Evolutionary conservation across 2,797 vertebrate species (phyloP).

Genomic region (Sebastiscus albofasciatus): DNA sequence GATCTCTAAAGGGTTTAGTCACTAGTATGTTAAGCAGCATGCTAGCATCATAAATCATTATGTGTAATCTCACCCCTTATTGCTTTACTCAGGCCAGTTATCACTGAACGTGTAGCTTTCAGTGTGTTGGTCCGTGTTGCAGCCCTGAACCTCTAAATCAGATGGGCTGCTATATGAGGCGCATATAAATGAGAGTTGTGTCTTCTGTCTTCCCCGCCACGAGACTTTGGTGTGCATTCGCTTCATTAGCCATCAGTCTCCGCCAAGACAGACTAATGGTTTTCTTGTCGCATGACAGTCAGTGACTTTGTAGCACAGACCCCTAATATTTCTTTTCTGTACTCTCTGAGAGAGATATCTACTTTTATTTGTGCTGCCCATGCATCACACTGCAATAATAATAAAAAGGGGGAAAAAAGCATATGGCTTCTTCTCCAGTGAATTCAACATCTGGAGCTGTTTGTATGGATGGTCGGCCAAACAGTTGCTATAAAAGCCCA

Average conservation of each 20-base stretch:
- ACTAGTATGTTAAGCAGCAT: constrained; percentile 8
- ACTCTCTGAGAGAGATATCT: constrained; percentile 29
- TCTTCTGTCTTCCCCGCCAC: constrained; percentile 52
- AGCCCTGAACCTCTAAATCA: constrained; percentile 72
- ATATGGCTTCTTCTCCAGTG: constrained; percentile 29
- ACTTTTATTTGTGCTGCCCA: constrained; percentile 27
- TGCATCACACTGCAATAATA: constrained; percentile 52
- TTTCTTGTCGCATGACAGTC: constrained; percentile 66
- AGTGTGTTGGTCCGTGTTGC: constrained; percentile 53
- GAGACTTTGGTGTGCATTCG: constrained; percentile 61
- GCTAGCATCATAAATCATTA: constrained; percentile 28
- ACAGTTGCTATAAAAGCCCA: constrained; percentile 47
- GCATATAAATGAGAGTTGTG: constrained; percentile 79
- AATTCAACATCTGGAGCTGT: constrained; percentile 67
- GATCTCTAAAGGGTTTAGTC: not conserved
- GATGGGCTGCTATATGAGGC: constrained; percentile 64
- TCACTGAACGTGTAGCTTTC: constrained; percentile 50
- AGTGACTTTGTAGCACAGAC: constrained; percentile 48
- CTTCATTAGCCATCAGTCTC: constrained; percentile 76
- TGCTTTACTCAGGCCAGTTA: constrained; percentile 47
- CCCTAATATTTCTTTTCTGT: constrained; percentile 33
- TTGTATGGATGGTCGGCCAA: constrained; percentile 59
- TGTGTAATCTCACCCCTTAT: constrained; percentile 50
- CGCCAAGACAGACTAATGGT: constrained; percentile 66
- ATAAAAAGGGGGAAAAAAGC: constrained; percentile 15